Conservation (phyloP, 2,888 invertebrate genomes). For the Dimorphilus gyrociliatus region DNA sequence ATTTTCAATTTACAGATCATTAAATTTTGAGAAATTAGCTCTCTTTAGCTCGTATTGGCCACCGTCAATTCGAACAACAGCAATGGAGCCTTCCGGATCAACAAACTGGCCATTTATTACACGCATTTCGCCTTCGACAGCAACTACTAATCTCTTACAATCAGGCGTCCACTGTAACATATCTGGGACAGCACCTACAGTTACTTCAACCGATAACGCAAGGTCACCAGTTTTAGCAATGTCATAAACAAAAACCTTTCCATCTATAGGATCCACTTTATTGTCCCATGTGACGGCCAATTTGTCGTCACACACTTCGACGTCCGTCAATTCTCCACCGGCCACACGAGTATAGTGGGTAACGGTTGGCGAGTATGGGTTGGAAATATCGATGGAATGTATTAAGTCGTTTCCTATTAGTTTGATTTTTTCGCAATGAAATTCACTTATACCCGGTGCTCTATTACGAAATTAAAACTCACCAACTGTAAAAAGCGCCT, state of each 20-base stretch:
- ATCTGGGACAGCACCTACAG: slow-evolving; percentile 16
- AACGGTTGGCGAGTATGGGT: slow-evolving; percentile 10
- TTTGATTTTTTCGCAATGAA: slow-evolving; percentile 1
- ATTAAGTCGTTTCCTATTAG: slow-evolving; percentile 13
- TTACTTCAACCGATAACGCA: too few relatives aligned
- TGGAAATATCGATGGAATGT: slow-evolving; percentile 14
- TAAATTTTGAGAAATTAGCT: slow-evolving; percentile 11
- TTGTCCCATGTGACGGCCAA: slow-evolving; percentile 16
- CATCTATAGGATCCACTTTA: slow-evolving; percentile 3
- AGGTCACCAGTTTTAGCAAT: too few relatives aligned
- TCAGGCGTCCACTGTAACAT: slow-evolving; percentile 14
- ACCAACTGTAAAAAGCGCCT: slow-evolving; percentile 15
- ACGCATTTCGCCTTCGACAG: slow-evolving; percentile 17
- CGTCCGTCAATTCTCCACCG: slow-evolving; percentile 16
- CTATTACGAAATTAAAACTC: slow-evolving; percentile 5
- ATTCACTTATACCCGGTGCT: not conserved
- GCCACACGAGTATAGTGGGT: slow-evolving; percentile 6
- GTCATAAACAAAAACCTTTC: slow-evolving; percentile 2
- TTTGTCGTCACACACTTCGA: slow-evolving; percentile 16
- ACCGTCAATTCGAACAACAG: slow-evolving; percentile 11
- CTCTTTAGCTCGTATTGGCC: not conserved
- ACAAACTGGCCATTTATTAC: slow-evolving; percentile 7
- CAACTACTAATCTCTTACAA: slow-evolving; percentile 13
- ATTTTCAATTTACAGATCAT: slow-evolving; percentile 8
- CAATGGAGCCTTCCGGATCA: slow-evolving; percentile 16